phyloP scores from a whole-genome alignment of 2,888 invertebrate species.

The Graphium colonna region DNA sequence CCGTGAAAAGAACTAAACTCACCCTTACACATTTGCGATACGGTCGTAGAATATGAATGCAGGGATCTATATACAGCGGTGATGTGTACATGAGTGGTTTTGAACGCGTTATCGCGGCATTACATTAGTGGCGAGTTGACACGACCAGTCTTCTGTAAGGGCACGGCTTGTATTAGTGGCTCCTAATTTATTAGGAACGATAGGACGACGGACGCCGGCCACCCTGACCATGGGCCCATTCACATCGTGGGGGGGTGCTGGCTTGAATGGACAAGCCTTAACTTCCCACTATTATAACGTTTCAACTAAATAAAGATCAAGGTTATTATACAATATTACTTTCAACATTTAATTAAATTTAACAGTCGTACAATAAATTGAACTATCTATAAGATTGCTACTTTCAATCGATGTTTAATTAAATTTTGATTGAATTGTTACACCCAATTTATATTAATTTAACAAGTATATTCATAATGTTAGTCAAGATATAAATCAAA shows the following conservation, averaged over 20 bases:
- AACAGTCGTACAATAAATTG: too few relatives aligned
- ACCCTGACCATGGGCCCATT: conserved; percentile 73
- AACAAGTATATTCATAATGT: not conserved
- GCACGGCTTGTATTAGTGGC: conserved; percentile 74
- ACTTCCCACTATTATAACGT: conserved; percentile 1
- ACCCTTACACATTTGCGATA: conserved; percentile 27
- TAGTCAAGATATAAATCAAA: not conserved
- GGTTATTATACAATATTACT: too few relatives aligned
- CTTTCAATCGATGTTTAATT: too few relatives aligned
- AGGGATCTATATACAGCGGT: conserved; percentile 43
- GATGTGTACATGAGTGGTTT: conserved; percentile 59
- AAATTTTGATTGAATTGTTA: too few relatives aligned
- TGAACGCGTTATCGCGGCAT: conserved; percentile 72
- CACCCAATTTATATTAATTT: too few relatives aligned
- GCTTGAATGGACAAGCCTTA: conserved; percentile 27
- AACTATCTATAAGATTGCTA: too few relatives aligned
- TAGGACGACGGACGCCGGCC: conserved; percentile 77
- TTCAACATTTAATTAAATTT: too few relatives aligned
- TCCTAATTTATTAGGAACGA: conserved; percentile 78
- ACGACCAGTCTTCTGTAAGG: conserved; percentile 76
- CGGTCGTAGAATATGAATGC: conserved; percentile 22
- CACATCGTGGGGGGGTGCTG: conserved; percentile 56
- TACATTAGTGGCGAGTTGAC: conserved; percentile 76
- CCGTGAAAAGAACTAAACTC: conserved; percentile 22
- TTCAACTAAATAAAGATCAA: too few relatives aligned